Conservation (phyloP, 1,140 invertebrate species). For the Magallana ariakensis region DNA sequence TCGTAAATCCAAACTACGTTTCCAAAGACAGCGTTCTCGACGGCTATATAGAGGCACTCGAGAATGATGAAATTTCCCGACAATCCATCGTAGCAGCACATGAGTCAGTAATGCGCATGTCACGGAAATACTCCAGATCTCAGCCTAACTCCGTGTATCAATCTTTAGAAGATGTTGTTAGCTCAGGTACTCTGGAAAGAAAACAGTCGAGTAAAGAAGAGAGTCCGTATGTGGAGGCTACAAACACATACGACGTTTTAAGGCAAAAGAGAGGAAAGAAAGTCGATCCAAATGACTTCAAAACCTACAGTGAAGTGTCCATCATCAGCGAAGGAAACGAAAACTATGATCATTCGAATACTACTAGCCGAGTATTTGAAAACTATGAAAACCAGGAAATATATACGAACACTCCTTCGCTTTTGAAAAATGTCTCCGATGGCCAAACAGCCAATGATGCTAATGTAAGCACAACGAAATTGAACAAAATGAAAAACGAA, state of each 20-base stretch:
- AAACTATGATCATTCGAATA: not conserved
- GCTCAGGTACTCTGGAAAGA: not conserved
- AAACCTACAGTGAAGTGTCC: not conserved
- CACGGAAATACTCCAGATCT: not conserved
- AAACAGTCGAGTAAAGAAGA: not conserved
- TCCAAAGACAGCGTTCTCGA: not conserved
- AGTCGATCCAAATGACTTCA: not conserved
- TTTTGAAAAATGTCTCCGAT: too few species aligned
- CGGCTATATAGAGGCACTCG: not conserved
- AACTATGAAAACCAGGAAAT: not conserved
- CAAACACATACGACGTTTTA: not conserved
- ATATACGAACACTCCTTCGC: not conserved
- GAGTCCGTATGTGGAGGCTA: not conserved
- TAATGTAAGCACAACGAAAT: too few species aligned
- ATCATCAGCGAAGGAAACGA: not conserved
- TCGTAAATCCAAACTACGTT: constrained; percentile 24
- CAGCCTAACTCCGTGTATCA: not conserved
- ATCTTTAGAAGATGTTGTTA: not conserved
- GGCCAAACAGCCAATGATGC: too few species aligned
- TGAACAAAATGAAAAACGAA: too few species aligned
- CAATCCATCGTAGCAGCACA: constrained; percentile 11
- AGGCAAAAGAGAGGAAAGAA: not conserved
- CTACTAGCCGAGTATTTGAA: not conserved
- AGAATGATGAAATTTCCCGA: constrained; percentile 1
- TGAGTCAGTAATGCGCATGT: not conserved